phyloP scores from a whole-genome alignment of 2,797 vertebrate species.

The Enteromius treurensis region DNA sequence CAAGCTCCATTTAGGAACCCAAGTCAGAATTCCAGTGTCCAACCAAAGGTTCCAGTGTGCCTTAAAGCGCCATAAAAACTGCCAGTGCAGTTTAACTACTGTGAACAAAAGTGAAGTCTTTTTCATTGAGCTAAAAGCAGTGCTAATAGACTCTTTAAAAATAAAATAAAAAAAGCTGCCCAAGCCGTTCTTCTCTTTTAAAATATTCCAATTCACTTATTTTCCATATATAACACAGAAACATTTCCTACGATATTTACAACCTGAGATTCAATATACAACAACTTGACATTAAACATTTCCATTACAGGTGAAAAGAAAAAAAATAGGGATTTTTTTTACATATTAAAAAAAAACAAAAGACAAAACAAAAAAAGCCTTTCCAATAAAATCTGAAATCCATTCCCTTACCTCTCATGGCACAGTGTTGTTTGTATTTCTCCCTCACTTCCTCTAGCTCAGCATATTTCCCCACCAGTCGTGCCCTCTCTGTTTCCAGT shows the following conservation, averaged over 20 bases:
- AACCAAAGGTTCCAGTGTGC: not conserved
- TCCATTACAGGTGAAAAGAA: not conserved
- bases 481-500: constrained; percentile 81
- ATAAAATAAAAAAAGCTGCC: too few species aligned
- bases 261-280: not conserved
- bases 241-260: not conserved
- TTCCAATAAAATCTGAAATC: not conserved
- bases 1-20: not conserved
- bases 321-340: too few species aligned
- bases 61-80: not conserved
- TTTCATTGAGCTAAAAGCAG: not conserved
- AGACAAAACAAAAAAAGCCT: not conserved
- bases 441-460: constrained; percentile 84
- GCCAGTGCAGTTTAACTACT: not conserved
- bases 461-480: constrained; percentile 83
- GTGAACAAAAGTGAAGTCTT: not conserved
- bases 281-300: not conserved
- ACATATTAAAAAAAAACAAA: too few species aligned
- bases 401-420: constrained; percentile 80
- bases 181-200: not conserved
- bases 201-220: not conserved
- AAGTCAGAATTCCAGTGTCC: not conserved
- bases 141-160: not conserved
- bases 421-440: constrained; percentile 83
- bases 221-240: not conserved